These are phyloP conservation scores for Cuniculus paca DNA, from an alignment of 2,797 vertebrate species.

Conservation along the genomic window DNA sequence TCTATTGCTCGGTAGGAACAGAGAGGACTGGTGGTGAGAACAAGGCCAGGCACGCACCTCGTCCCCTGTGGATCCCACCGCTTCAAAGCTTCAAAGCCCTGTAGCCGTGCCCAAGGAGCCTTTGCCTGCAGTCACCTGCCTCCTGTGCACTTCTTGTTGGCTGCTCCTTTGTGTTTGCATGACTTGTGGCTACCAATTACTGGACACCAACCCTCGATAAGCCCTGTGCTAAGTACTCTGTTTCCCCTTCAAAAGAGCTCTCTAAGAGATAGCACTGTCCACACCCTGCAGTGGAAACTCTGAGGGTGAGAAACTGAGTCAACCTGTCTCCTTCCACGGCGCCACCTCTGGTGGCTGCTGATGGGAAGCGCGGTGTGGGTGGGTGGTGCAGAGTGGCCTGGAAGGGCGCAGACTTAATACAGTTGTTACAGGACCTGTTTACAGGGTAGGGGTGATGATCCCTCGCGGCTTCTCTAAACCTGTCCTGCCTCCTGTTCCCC, in stretches of 20 bases:
- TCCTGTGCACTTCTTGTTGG: background rate
- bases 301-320: background rate
- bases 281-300: background rate
- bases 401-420: background rate
- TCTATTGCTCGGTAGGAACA: conserved; percentile 68
- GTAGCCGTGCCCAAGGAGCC: background rate
- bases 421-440: background rate
- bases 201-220: background rate
- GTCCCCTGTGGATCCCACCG: too few species aligned
- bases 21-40: background rate
- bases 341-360: background rate
- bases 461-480: background rate
- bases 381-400: background rate
- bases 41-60: background rate
- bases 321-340: background rate
- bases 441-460: background rate
- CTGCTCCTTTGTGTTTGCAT: background rate
- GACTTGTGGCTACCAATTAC: background rate
- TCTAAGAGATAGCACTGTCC: background rate
- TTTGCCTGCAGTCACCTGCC: background rate
- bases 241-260: background rate
- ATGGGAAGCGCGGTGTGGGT: accelerated
- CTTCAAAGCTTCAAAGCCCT: background rate
- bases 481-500: background rate
- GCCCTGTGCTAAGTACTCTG: background rate